These are phyloP conservation scores for Amphiduros pacificus DNA, from an alignment of 2,888 invertebrate species.

Conservation along the genomic window DNA sequence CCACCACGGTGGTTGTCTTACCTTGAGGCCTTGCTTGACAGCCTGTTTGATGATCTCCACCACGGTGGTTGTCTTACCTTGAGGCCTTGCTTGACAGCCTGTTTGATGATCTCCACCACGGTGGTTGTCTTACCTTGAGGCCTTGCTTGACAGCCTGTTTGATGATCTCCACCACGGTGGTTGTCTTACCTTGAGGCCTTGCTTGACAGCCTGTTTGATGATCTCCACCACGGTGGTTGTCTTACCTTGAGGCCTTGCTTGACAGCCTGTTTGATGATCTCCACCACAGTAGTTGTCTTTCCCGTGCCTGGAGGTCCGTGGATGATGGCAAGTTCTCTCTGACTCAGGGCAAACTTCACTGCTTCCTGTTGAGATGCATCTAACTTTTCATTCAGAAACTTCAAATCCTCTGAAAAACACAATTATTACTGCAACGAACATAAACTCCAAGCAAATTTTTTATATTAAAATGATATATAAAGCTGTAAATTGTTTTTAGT, in stretches of 20 bases:
- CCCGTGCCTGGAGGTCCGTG: slow-evolving; percentile 67
- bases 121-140: slow-evolving; percentile 63
- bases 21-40: slow-evolving; percentile 58
- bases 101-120: slow-evolving; percentile 64
- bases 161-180: slow-evolving; percentile 65
- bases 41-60: slow-evolving; percentile 64
- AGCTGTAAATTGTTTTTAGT: too few species aligned
- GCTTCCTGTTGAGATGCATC: slow-evolving; percentile 63
- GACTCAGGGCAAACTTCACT: slow-evolving; percentile 62
- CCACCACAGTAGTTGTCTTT: slow-evolving; percentile 66
- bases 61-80: slow-evolving; percentile 64
- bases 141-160: slow-evolving; percentile 60
- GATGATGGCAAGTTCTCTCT: slow-evolving; percentile 63
- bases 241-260: slow-evolving; percentile 56
- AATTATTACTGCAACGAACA: background rate
- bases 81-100: slow-evolving; percentile 58
- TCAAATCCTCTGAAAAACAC: slow-evolving; percentile 22
- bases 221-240: slow-evolving; percentile 66
- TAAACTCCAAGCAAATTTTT: background rate
- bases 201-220: slow-evolving; percentile 61
- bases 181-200: slow-evolving; percentile 61
- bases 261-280: slow-evolving; percentile 63
- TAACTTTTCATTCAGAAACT: slow-evolving; percentile 46
- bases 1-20: slow-evolving; percentile 65
- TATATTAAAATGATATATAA: background rate